Evolutionary conservation across 1,140 invertebrate species (phyloP), one percentile per base, ranked within the genome.

Genomic region (Cydia pomonella): DNA sequence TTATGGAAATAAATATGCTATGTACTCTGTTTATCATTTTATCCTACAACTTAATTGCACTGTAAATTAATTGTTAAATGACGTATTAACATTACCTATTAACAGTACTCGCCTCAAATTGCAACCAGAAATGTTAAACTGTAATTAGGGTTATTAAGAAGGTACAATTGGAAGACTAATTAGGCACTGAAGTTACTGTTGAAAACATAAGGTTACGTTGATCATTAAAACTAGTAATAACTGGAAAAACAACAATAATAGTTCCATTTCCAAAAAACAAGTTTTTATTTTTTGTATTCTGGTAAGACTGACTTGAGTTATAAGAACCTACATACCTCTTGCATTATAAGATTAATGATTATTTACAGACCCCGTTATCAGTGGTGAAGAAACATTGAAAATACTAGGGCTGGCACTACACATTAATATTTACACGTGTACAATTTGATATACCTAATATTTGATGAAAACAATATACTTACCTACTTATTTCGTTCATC

Each of bases 201-300:
- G 4, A 9, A 53, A 53, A 53, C 41, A 13, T 13, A 13, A 53
- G 6, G 2, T 18, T 53, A 13, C 41, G 7, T 53, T 18, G n/a
- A 53, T 53, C n/a, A 53, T 53, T 53, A 53, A 53, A 53, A 53
- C 50, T 7, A 18, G 50, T 53, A 18, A 7, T 53, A 53, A 53
- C 5, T 53, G 16, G 50, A 18, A 53, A 47, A 53, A 18, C 50
- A 18, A 18, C 12, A 44, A 0, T 44, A 41, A 13, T 44, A 41
- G 0, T 16, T 44, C 41, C 12, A 44, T 38, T 38, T 38, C 33
- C 33, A 9, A 33, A 33, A 38, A 38, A 38, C 33, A 38, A 10
- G 33, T 38, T 10, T 38, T 38, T 33, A 33, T 0, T 33, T 33
- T 33, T 33, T 33, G 29, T 33, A 33, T 7, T 33, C 29, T 33